Conservation (phyloP, 2,888 invertebrate species). For the Auanema sp. region DNA sequence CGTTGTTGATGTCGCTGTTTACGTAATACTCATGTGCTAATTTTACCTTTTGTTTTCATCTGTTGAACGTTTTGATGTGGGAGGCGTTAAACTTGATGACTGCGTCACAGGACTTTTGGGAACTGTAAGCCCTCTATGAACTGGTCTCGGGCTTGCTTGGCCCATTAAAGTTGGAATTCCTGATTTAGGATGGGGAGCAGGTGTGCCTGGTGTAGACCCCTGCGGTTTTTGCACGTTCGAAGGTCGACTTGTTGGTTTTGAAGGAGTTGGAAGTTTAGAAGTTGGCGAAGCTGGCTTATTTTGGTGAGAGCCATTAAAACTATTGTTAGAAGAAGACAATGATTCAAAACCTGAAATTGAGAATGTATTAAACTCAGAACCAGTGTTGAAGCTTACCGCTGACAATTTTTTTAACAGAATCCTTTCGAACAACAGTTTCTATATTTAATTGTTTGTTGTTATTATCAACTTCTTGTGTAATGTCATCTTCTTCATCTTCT, state of each 20-base stretch:
- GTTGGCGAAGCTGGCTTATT: constrained; percentile 14
- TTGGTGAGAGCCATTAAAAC: too few species aligned
- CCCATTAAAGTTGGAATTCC: constrained; percentile 20
- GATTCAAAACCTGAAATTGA: constrained; percentile 25
- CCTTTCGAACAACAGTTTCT: constrained; percentile 2
- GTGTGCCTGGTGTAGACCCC: neutral
- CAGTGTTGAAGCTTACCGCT: neutral
- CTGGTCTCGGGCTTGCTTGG: constrained; percentile 13
- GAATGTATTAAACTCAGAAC: neutral
- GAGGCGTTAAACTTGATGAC: constrained; percentile 13
- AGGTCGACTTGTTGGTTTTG: constrained; percentile 18
- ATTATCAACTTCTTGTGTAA: neutral
- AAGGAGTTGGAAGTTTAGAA: constrained; percentile 28
- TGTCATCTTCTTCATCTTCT: constrained; percentile 13
- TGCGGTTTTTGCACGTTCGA: neutral
- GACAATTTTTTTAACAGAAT: neutral
- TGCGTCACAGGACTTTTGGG: neutral
- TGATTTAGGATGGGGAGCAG: constrained; percentile 11
- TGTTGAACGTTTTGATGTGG: constrained; percentile 8
- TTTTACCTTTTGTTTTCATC: constrained; percentile 14
- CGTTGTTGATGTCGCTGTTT: too few species aligned
- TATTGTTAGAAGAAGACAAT: too few species aligned
- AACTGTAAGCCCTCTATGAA: neutral
- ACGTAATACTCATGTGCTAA: neutral
- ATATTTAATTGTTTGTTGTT: constrained; percentile 12